A percentile compares a stretch with the other conserved stretches of the same genome.
Conservation (phyloP, 2,797 vertebrate species). For the Danio tinwini region DNA sequence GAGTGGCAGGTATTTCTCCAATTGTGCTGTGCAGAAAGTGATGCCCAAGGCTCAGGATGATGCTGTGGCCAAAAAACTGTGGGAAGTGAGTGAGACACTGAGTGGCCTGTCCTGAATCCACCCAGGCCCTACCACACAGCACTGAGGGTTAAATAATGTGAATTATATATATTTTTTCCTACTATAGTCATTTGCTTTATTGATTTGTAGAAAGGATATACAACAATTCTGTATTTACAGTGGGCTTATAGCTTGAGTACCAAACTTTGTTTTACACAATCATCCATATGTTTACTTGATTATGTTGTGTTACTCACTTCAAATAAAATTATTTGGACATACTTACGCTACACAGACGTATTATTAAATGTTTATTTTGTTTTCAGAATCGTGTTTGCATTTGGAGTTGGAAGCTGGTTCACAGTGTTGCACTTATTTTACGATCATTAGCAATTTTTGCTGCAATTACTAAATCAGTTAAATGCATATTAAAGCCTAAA, state of each 20-base stretch:
- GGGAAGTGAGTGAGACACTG: slow-evolving; percentile 77
- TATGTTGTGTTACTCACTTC: background rate
- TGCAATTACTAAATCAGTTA: no score
- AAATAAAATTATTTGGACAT: background rate
- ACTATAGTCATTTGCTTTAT: background rate
- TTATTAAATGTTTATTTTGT: no score
- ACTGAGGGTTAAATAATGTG: background rate
- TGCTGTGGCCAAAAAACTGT: slow-evolving; percentile 74
- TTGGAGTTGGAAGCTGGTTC: no score
- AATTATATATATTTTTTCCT: background rate
- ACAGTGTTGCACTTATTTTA: no score
- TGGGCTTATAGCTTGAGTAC: background rate
- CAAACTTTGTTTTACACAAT: background rate
- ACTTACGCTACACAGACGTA: background rate
- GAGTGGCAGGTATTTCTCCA: slow-evolving; percentile 74
- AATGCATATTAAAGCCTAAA: no score
- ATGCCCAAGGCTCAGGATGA: slow-evolving; percentile 68
- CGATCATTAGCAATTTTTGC: no score
- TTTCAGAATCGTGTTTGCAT: no score
- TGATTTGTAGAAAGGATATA: background rate
- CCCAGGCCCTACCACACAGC: background rate
- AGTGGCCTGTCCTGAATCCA: slow-evolving; percentile 63
- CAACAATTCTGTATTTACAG: background rate
- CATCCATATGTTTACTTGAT: background rate
- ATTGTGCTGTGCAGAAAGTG: slow-evolving; percentile 67